A percentile compares a stretch with the other conserved stretches of the same genome.
Evolutionary conservation across 1,140 invertebrate genomes (phyloP).

Genomic region (Halesus radiatus): DNA sequence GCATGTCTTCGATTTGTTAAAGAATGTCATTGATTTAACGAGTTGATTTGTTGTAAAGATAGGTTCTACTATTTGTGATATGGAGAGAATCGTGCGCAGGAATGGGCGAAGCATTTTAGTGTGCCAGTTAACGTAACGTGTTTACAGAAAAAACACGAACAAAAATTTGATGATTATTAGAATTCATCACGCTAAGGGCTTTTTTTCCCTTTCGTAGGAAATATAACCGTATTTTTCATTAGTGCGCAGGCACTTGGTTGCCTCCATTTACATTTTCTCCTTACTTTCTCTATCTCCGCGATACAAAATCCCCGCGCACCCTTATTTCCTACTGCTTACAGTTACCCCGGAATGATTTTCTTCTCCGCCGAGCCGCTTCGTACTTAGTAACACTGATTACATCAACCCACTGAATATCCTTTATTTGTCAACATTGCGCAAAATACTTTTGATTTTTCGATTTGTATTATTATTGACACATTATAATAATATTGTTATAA

Average conservation of each 20-base stretch:
- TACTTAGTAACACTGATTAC: background rate
- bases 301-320: slow-evolving; percentile 25
- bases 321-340: slow-evolving; percentile 9
- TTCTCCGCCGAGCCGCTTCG: background rate
- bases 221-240: slow-evolving; percentile 39
- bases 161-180: slow-evolving; percentile 34
- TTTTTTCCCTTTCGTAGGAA: slow-evolving; percentile 26
- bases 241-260: slow-evolving; percentile 18
- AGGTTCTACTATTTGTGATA: no score
- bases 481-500: no score
- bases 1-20: background rate
- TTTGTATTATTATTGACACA: no score
- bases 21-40: background rate
- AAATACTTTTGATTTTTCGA: no score
- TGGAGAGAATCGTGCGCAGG: no score
- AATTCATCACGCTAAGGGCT: slow-evolving; percentile 39
- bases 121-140: slow-evolving; percentile 16
- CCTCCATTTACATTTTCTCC: slow-evolving; percentile 25
- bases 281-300: slow-evolving; percentile 5
- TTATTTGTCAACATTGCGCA: background rate
- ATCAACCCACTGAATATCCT: background rate
- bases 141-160: slow-evolving; percentile 32
- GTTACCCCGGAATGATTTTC: slow-evolving; percentile 24
- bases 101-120: slow-evolving; percentile 16
- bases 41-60: no score